Evolutionary conservation across 2,888 invertebrate genomes (phyloP).

Genomic region (Heliconius aoede): DNA sequence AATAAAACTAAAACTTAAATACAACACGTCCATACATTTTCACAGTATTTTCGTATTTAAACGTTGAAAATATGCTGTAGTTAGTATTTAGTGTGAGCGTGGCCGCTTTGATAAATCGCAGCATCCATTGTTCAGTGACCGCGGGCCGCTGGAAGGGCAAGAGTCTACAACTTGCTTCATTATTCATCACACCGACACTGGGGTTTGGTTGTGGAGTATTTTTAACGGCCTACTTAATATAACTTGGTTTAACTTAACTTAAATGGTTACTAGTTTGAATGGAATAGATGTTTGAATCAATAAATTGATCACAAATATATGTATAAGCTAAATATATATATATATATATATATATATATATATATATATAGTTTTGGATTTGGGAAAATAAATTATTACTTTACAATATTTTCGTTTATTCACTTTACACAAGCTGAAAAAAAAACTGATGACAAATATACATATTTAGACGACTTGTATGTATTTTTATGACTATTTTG

Average conservation of each 20-base stretch:
- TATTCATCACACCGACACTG: conserved; percentile 66
- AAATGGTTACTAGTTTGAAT: background rate
- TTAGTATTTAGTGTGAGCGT: conserved; percentile 33
- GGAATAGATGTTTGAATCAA: background rate
- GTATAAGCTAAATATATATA: no score
- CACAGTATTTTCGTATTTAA: conserved; percentile 9
- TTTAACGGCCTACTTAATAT: conserved; percentile 25
- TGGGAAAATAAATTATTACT: no score
- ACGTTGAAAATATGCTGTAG: conserved; percentile 9
- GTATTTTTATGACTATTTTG: no score
- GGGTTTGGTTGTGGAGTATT: conserved; percentile 41
- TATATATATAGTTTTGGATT: no score
- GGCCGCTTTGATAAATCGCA: conserved; percentile 43
- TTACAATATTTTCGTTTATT: no score
- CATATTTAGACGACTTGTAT: no score
- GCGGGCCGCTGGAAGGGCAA: conserved; percentile 49
- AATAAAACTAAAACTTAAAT: conserved; percentile 1
- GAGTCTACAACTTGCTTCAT: conserved; percentile 66
- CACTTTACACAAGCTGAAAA: no score
- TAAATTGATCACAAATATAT: background rate
- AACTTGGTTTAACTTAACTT: no score
- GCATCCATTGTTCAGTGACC: conserved; percentile 56
- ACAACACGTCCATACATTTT: background rate
- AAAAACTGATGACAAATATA: no score
- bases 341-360: no score